These are phyloP conservation scores for Drosophila peninsularis DNA, from an alignment of 2,888 invertebrate genomes.

Conservation along the genomic window DNA sequence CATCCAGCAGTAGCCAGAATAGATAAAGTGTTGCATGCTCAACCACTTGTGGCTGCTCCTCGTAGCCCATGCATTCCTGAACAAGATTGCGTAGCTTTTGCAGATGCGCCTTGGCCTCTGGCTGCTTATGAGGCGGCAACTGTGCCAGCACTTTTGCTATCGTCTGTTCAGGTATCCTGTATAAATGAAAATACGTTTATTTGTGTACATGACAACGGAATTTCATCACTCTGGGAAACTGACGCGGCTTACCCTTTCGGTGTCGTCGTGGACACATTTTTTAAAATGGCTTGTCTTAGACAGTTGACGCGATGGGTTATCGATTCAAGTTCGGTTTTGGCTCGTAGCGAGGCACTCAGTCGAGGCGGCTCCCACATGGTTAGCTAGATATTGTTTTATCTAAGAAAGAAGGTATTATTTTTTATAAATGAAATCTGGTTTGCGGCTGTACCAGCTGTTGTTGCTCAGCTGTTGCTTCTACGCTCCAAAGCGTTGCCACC, in stretches of 20 bases:
- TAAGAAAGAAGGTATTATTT: neutral
- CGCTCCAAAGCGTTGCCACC: constrained; percentile 37
- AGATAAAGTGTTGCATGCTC: constrained; percentile 88
- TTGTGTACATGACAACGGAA: constrained; percentile 6
- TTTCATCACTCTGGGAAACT: constrained; percentile 57
- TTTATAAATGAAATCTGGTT: constrained; percentile 11
- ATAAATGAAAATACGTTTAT: neutral
- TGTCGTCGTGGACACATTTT: constrained; percentile 52
- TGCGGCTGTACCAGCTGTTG: constrained; percentile 35
- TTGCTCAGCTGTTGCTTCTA: constrained; percentile 43
- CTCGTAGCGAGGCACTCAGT: constrained; percentile 88
- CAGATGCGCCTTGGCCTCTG: constrained; percentile 67
- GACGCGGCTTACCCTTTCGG: constrained; percentile 55
- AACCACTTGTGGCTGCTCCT: constrained; percentile 86
- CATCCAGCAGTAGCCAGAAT: constrained; percentile 87
- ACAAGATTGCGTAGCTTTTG: constrained; percentile 83
- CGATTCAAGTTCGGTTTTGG: constrained; percentile 86
- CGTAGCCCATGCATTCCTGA: constrained; percentile 85
- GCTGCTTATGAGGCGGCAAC: constrained; percentile 60
- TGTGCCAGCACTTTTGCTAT: constrained; percentile 66
- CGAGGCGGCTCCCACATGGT: constrained; percentile 85
- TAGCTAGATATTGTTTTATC: constrained; percentile 19
- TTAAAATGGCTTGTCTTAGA: constrained; percentile 22
- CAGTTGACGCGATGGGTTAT: constrained; percentile 65
- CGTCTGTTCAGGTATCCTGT: constrained; percentile 65